Base-by-base conservation (phyloP, 2,888 invertebrate species). In the Acanthosoma haemorrhoidale region DNA sequence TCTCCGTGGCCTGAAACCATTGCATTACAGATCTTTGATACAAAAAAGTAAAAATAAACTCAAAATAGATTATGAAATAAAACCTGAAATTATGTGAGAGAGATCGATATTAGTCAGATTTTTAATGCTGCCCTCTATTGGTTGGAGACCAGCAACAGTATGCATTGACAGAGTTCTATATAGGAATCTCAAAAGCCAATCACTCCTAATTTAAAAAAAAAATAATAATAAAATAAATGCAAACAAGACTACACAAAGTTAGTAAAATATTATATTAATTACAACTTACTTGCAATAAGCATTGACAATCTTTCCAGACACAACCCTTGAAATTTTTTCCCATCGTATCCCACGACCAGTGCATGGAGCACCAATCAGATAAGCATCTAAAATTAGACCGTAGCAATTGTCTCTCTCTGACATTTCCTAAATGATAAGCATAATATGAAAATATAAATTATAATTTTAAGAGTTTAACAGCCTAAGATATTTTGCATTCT, bases 111-210 rank as follows among this genome's bases (percentile, higher is more conserved):
- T 87, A 70, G 80, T 80, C 78, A 87, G 84, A 74, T 84, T 80
- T 51, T 82, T 76, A 74, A 83, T 80, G 16, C 81, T 76, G 78
- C 82, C 82, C 43, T 80, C 80, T 29, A 87, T 80, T 9, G 85
- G 83, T 72, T 82, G 81, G 3, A 87, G 81, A 4, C 87, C 87
- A 31, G 87, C 87, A 34, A 87, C 85, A 29, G 81, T 82, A 36
- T 80, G 81, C 70, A 84, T 85, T 21, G 85, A 84, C 67, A 87
- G 82, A 15, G 87, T 86, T 51, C 88, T 81, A 77, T 86, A 87
- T 59, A 88, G 77, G 76, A 87, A 87, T 79, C 85, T 84, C 72
- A 88, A 78, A 64, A 88, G 78, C 87, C 87, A 88, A 77, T 88
- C 88, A 34, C 82, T 81, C 34, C 84, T 84, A 76, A 11, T 76